Percentiles rank a stretch among this genome's conserved stretches.
phyloP scores from a whole-genome alignment of 2,113 vertebrate species.

The Empidonax traillii region DNA sequence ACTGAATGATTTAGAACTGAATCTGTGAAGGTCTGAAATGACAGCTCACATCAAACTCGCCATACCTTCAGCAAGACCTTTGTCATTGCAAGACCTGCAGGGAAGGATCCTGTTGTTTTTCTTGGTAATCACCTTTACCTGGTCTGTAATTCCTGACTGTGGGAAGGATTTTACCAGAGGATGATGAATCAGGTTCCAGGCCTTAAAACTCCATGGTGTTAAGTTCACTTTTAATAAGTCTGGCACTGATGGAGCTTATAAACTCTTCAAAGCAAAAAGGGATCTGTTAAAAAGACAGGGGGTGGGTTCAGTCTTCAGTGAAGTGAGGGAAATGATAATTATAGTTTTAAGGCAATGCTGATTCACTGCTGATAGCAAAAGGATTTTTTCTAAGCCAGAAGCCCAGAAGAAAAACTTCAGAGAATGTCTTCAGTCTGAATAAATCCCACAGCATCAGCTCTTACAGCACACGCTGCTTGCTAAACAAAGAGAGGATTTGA shows the following conservation, averaged over 20 bases:
- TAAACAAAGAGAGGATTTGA: background rate
- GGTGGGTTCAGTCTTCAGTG: background rate
- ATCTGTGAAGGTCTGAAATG: background rate
- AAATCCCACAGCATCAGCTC: background rate
- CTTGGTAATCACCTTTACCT: background rate
- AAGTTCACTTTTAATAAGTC: constrained; percentile 1
- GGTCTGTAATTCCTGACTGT: background rate
- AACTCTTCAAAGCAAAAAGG: constrained; percentile 26
- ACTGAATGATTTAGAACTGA: background rate
- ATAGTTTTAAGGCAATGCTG: constrained; percentile 3
- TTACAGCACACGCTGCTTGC: background rate
- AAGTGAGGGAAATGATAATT: background rate
- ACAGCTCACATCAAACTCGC: background rate
- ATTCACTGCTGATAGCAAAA: constrained; percentile 21
- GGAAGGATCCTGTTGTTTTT: background rate
- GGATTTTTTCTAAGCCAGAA: background rate
- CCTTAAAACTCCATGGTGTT: background rate
- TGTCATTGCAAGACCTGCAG: background rate
- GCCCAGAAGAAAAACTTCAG: background rate
- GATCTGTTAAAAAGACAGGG: background rate
- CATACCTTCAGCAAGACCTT: background rate
- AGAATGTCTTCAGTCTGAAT: background rate
- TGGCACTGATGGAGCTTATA: background rate
- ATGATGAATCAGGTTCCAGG: background rate
- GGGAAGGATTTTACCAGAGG: background rate